phyloP scores from a whole-genome alignment of 2,797 vertebrate species.

The Bradypodion ventrale region DNA sequence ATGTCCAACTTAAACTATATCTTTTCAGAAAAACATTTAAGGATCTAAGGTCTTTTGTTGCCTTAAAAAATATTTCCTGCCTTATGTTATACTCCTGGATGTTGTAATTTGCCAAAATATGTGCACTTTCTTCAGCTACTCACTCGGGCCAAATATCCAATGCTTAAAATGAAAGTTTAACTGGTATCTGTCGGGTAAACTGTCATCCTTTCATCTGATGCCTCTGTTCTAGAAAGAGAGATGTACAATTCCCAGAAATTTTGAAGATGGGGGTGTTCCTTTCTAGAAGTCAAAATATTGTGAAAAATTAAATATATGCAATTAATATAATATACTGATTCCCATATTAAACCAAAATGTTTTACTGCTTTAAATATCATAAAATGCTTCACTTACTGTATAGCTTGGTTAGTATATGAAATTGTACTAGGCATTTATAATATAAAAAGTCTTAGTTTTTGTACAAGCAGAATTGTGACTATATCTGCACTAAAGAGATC shows the following conservation, averaged over 20 bases:
- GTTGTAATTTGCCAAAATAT: conserved; percentile 10
- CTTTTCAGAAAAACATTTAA: background rate
- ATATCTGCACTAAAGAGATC: no score
- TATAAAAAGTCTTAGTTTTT: no score
- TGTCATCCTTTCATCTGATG: conserved; percentile 6
- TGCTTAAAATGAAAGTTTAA: conserved; percentile 23
- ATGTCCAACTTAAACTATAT: background rate
- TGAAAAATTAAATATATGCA: no score
- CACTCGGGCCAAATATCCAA: background rate
- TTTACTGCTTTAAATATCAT: background rate
- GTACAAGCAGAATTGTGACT: no score
- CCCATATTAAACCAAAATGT: no score
- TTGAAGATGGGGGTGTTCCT: no score
- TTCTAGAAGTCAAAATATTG: no score
- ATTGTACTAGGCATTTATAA: no score
- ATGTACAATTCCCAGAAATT: no score
- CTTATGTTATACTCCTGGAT: conserved; percentile 18
- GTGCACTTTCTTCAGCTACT: conserved; percentile 5
- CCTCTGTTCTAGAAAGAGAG: background rate
- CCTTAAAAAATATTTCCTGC: conserved; percentile 12
- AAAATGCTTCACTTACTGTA: background rate
- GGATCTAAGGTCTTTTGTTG: conserved; percentile 14
- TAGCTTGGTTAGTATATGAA: no score
- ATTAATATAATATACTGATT: no score
- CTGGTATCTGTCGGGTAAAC: conserved; percentile 4